phyloP scores from a whole-genome alignment of 37 sponge, comb jelly and placozoan species.

The Petrosia ficiformis region DNA sequence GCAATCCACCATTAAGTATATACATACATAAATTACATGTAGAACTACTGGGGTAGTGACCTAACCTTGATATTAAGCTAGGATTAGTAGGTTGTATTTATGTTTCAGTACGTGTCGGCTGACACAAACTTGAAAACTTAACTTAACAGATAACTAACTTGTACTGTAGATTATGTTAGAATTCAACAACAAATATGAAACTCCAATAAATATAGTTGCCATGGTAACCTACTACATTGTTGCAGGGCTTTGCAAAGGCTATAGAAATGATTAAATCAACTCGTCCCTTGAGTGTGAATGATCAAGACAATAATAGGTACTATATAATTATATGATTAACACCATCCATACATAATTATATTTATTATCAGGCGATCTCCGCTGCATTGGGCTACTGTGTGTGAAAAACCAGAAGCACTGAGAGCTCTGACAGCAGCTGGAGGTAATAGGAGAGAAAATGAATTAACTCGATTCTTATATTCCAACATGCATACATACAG shows the following conservation, averaged over 20 bases:
- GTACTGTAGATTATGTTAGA: too few relatives aligned
- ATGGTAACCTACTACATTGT: too few relatives aligned
- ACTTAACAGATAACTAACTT: too few relatives aligned
- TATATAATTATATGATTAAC: background rate
- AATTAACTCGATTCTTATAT: background rate
- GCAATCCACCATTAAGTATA: too few relatives aligned
- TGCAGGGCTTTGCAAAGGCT: constrained; percentile 66
- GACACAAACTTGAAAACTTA: too few relatives aligned
- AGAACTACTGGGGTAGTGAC: too few relatives aligned
- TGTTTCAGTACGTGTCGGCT: too few relatives aligned
- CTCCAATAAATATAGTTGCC: too few relatives aligned
- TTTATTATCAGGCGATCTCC: constrained; percentile 65
- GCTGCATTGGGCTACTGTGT: constrained; percentile 88
- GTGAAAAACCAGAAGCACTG: constrained; percentile 71
- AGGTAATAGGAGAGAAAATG: constrained; percentile 33
- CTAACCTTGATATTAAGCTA: too few relatives aligned
- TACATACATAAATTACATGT: too few relatives aligned
- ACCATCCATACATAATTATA: background rate
- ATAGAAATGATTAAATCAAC: constrained; percentile 48
- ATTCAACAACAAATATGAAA: too few relatives aligned
- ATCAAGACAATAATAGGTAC: constrained; percentile 57
- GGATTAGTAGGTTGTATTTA: too few relatives aligned
- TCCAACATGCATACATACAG: constrained; percentile 33
- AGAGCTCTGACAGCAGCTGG: constrained; percentile 54
- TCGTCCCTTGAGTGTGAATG: constrained; percentile 57